A percentile compares a stretch with the other conserved stretches of the same genome.
These are phyloP conservation scores for Telenomus remus DNA, from an alignment of 1,140 invertebrate species.

Conservation along the genomic window DNA sequence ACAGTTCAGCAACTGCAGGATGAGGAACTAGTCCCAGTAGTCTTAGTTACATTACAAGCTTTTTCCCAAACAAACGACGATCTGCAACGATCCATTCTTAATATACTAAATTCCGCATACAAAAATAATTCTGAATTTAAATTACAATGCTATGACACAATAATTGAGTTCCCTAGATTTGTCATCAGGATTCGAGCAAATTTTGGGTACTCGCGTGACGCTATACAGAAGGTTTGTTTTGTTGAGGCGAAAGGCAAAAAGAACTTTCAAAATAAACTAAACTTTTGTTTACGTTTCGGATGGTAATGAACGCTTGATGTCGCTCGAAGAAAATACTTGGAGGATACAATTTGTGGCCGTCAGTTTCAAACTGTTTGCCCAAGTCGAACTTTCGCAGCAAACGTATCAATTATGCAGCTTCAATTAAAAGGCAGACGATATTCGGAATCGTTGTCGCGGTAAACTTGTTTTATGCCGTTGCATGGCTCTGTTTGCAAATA, in stretches of 20 bases:
- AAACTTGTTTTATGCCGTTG: conserved; percentile 36
- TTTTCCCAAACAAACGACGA: conserved; percentile 1
- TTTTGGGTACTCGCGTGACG: too few species aligned
- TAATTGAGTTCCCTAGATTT: too few species aligned
- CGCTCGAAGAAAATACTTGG: conserved; percentile 15
- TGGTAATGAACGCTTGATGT: conserved; percentile 12
- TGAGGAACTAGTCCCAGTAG: conserved; percentile 23
- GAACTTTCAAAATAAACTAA: neutral
- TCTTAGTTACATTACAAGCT: conserved; percentile 11
- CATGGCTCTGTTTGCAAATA: conserved; percentile 35
- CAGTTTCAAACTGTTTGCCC: conserved; percentile 8
- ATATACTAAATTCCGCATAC: neutral
- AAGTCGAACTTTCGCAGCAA: conserved; percentile 13
- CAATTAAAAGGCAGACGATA: conserved; percentile 23
- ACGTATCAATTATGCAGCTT: conserved; percentile 25
- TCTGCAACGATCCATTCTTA: neutral
- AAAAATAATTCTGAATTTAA: too few species aligned
- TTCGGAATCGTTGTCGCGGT: conserved; percentile 16
- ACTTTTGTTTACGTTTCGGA: conserved; percentile 1
- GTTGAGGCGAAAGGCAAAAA: neutral
- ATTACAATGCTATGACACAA: too few species aligned
- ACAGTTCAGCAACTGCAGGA: conserved; percentile 8
- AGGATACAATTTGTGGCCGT: neutral
- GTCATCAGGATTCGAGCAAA: too few species aligned
- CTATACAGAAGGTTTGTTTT: too few species aligned